These are phyloP conservation scores for Halcyon smyrnensis DNA, from an alignment of 2,797 vertebrate genomes.

Conservation along the genomic window DNA sequence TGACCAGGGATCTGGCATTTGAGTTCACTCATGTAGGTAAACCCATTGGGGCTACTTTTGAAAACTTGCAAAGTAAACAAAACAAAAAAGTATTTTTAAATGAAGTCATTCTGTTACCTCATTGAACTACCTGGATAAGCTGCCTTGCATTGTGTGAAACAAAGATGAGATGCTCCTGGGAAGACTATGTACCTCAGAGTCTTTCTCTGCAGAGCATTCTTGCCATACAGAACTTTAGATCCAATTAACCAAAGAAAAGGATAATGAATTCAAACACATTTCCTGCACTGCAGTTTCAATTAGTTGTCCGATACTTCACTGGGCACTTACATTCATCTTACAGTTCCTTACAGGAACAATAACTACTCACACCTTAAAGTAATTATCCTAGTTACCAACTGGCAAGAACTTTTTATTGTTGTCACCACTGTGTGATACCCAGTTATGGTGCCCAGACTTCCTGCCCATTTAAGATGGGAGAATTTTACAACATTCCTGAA, in stretches of 20 bases:
- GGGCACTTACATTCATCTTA: background rate
- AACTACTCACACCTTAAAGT: background rate
- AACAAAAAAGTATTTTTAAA: background rate
- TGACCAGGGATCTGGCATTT: background rate
- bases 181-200: background rate
- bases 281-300: background rate
- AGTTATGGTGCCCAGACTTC: background rate
- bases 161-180: background rate
- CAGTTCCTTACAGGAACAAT: background rate
- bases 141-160: background rate
- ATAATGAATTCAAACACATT: background rate
- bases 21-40: background rate
- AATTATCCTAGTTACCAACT: background rate
- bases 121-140: background rate
- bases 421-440: background rate
- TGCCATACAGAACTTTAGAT: background rate
- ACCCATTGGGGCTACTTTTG: background rate
- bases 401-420: background rate
- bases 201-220: background rate
- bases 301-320: background rate
- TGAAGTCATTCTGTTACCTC: background rate
- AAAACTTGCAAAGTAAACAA: background rate
- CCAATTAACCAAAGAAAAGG: background rate
- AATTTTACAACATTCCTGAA: background rate
- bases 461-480: background rate